phyloP scores from a whole-genome alignment of 2,797 vertebrate genomes.

The Anguilla anguilla region DNA sequence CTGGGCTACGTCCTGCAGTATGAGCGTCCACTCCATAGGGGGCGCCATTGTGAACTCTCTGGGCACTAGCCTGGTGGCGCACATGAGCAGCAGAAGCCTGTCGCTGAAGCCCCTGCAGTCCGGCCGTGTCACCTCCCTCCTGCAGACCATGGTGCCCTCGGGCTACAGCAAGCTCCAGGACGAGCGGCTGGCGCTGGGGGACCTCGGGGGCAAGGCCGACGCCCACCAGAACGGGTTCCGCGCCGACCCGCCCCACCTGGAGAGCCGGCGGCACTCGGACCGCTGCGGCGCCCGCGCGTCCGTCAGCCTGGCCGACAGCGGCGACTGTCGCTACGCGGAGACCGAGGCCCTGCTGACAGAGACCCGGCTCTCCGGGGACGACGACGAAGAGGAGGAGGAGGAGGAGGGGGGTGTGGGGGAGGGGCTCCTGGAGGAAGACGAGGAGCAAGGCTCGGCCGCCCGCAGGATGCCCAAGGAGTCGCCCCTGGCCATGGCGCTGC shows the following conservation, averaged over 20 bases:
- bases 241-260: slow-evolving; percentile 22
- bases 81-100: slow-evolving; percentile 48
- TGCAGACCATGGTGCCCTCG: slow-evolving; percentile 79
- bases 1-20: background rate
- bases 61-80: slow-evolving; percentile 31
- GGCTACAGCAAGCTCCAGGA: slow-evolving; percentile 76
- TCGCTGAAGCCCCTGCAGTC: slow-evolving; percentile 63
- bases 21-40: slow-evolving; percentile 29
- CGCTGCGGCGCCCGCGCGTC: slow-evolving; percentile 33
- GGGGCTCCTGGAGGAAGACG: slow-evolving; percentile 23
- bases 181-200: slow-evolving; percentile 66
- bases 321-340: slow-evolving; percentile 66
- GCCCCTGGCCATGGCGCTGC: slow-evolving; percentile 85
- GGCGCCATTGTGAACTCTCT: slow-evolving; percentile 32
- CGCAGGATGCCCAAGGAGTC: slow-evolving; percentile 86
- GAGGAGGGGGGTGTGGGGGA: slow-evolving; percentile 58
- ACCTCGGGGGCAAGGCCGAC: slow-evolving; percentile 62
- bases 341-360: slow-evolving; percentile 79
- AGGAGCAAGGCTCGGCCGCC: background rate
- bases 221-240: slow-evolving; percentile 54
- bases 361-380: slow-evolving; percentile 57
- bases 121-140: slow-evolving; percentile 68
- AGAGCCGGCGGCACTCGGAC: slow-evolving; percentile 29
- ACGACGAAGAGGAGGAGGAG: slow-evolving; percentile 24
- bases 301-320: slow-evolving; percentile 49